Conservation (phyloP, 2,113 vertebrate species). For the Leucoraja erinaceus region DNA sequence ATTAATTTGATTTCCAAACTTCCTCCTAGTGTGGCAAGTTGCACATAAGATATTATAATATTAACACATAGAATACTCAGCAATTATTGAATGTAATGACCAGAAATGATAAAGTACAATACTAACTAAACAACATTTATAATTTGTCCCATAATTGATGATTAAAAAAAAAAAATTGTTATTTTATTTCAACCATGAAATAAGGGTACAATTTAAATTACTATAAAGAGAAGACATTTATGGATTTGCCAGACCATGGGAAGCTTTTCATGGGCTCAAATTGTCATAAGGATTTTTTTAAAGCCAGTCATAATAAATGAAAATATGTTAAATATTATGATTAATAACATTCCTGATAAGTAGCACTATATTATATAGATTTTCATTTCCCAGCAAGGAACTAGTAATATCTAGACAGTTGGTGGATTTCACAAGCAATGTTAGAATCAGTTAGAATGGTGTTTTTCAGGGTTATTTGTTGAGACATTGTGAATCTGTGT, state of each 20-base stretch:
- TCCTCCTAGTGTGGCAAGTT: background rate
- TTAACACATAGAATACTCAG: background rate
- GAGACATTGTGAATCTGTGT: background rate
- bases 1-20: conserved; percentile 15
- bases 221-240: background rate
- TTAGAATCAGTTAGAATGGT: background rate
- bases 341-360: background rate
- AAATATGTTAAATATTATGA: background rate
- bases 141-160: background rate
- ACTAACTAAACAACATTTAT: background rate
- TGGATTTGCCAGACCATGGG: background rate
- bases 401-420: background rate
- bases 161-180: too few relatives aligned
- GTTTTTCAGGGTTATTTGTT: background rate
- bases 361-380: background rate
- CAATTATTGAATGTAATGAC: background rate
- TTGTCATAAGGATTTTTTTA: too few relatives aligned
- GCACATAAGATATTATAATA: background rate
- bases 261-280: background rate
- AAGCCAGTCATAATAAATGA: background rate
- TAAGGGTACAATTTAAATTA: background rate
- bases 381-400: too few relatives aligned
- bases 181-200: background rate
- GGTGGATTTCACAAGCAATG: background rate
- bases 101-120: background rate